Base-by-base conservation (phyloP, 2,113 vertebrate genomes). In the Callipepla californica region DNA sequence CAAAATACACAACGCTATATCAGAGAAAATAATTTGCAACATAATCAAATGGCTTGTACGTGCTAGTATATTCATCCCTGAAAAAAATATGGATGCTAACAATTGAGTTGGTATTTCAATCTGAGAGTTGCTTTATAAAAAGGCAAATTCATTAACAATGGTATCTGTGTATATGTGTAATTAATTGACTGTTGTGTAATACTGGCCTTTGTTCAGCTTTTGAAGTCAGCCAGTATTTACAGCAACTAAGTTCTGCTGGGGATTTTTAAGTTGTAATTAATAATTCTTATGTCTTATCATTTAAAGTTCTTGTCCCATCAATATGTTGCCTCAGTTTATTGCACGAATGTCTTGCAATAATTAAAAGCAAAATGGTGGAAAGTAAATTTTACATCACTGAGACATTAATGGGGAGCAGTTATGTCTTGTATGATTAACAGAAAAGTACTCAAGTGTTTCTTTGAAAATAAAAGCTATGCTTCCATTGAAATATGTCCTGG, bases 241-340 rank as follows among this genome's bases (percentile, higher is more conserved):
- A 95, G 82, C 51, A 95, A 96, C 85, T 79, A 93, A 84, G 45
- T 86, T 23, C 48, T 90, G n/a, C 68, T 59, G 74, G 88, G n/a
- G 51, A 94, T 78, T 90, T 97, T 88, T 92, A 94, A 90, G 53
- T 67, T 90, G 47, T 66, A 75, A 96, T 97, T 96, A 96, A 96
- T 83, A 76, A 95, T 72, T 92, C 84, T 77, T 94, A 80, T 87
- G 45, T 75, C 51, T 86, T 89, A 89, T 93, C 68, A 84, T 83
- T 97, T 97, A 84, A 95, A 93, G 94, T 70, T 42, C 81, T 95
- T 97, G 92, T 72, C 88, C 47, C 63, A 95, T 77, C 68, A 94
- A 85, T 75, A 69, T 86, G 58, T 89, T 95, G 17, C 36, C 82
- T 93, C 25, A 38, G 23, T 76, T 97, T 96, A 96, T 93, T 95